Conservation (phyloP, 2,888 invertebrate genomes). For the Dicycla oo region DNA sequence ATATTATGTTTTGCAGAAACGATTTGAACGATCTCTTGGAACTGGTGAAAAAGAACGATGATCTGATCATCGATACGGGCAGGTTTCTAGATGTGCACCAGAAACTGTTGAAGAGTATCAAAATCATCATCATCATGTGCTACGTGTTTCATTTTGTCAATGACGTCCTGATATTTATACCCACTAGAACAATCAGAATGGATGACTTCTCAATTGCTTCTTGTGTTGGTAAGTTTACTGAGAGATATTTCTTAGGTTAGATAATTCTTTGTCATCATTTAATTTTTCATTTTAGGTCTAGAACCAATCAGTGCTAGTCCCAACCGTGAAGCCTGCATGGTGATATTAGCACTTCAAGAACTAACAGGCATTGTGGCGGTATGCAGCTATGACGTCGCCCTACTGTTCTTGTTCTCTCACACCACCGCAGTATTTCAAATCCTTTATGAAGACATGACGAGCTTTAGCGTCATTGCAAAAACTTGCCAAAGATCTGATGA, state of each 20-base stretch:
- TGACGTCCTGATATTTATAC: constrained; percentile 69
- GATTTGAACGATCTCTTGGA: constrained; percentile 61
- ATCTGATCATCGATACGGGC: constrained; percentile 56
- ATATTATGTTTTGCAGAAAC: constrained; percentile 52
- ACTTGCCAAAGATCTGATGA: constrained; percentile 43
- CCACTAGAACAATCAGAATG: constrained; percentile 64
- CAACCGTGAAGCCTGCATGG: constrained; percentile 67
- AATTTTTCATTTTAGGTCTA: constrained; percentile 58
- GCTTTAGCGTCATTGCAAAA: constrained; percentile 47
- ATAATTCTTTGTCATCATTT: not conserved
- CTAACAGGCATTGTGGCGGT: constrained; percentile 62
- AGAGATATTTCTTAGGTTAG: not conserved
- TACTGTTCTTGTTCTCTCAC: constrained; percentile 71
- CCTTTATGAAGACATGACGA: constrained; percentile 65
- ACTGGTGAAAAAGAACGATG: constrained; percentile 64
- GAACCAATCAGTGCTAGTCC: constrained; percentile 62
- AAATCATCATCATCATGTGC: constrained; percentile 68
- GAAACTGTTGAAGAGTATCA: constrained; percentile 65
- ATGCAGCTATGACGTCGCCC: constrained; percentile 64
- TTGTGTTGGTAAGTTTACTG: constrained; percentile 68
- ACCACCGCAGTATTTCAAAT: constrained; percentile 69
- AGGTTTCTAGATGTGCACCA: constrained; percentile 51
- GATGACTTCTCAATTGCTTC: constrained; percentile 64
- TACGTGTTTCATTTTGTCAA: constrained; percentile 70
- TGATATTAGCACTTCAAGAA: constrained; percentile 66